A percentile compares a stretch with the other conserved stretches of the same genome.
Evolutionary conservation across 2,888 invertebrate genomes (phyloP).

Genomic region (Brenthis daphne): DNA sequence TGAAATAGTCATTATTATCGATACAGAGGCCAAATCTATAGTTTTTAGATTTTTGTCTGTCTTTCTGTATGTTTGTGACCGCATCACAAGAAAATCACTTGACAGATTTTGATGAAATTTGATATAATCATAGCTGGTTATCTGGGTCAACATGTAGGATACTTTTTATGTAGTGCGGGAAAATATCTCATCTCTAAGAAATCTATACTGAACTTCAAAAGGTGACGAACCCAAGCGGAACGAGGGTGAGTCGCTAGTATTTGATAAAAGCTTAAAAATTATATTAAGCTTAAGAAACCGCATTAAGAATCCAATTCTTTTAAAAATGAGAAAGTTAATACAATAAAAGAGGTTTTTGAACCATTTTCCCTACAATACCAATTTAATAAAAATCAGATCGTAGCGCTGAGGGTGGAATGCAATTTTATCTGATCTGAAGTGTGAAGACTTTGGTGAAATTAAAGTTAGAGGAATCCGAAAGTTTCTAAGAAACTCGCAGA

Average conservation of each 20-base stretch:
- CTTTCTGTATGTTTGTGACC: too few relatives aligned
- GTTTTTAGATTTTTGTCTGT: too few relatives aligned
- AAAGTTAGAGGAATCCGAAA: constrained; percentile 48
- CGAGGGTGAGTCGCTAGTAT: neutral
- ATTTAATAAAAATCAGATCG: constrained; percentile 41
- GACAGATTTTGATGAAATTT: too few relatives aligned
- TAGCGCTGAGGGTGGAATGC: constrained; percentile 43
- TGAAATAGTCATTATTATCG: too few relatives aligned
- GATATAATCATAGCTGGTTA: too few relatives aligned
- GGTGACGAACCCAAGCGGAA: too few relatives aligned
- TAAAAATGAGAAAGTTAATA: constrained; percentile 13
- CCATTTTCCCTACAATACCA: constrained; percentile 37
- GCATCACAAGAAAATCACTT: too few relatives aligned
- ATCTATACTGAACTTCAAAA: too few relatives aligned
- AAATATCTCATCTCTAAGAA: too few relatives aligned
- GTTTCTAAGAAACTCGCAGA: constrained; percentile 37
- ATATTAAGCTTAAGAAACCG: neutral
- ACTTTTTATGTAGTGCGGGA: too few relatives aligned
- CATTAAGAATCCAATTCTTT: constrained; percentile 12
- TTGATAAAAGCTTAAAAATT: neutral
- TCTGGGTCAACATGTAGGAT: too few relatives aligned
- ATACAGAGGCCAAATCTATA: too few relatives aligned
- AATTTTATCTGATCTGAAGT: constrained; percentile 48
- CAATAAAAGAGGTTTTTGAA: constrained; percentile 17
- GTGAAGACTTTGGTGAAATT: constrained; percentile 47